phyloP scores from a whole-genome alignment of 2,888 invertebrate genomes.

The Limnephilus auricula region DNA sequence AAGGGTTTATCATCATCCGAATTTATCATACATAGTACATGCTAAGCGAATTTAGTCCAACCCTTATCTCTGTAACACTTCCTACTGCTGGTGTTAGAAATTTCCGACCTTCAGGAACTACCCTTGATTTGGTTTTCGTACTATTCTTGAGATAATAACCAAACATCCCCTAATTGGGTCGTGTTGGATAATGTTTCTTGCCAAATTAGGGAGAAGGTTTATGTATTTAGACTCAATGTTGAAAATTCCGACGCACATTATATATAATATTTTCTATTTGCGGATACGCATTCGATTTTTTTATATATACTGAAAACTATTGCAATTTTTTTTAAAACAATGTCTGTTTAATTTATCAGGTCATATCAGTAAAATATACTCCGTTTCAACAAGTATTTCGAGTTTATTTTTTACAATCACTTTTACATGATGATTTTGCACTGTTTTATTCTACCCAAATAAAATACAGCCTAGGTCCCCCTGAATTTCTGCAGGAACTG shows the following conservation, averaged over 20 bases:
- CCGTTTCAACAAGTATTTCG: too few relatives aligned
- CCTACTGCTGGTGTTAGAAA: not conserved
- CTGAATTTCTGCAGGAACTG: too few relatives aligned
- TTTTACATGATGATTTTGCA: too few relatives aligned
- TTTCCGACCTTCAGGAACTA: not conserved
- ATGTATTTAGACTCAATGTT: not conserved
- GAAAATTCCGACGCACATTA: not conserved
- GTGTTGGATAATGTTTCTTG: conserved; percentile 57
- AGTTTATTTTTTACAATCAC: too few relatives aligned
- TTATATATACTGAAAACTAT: too few relatives aligned
- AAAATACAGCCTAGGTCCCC: too few relatives aligned
- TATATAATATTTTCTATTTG: not conserved
- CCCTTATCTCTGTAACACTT: not conserved
- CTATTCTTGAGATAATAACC: conserved; percentile 54
- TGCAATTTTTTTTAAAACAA: too few relatives aligned
- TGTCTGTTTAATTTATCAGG: too few relatives aligned
- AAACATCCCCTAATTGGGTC: conserved; percentile 62
- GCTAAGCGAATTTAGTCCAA: not conserved
- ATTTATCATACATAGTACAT: not conserved
- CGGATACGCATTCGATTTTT: not conserved
- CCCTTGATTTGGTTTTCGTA: conserved; percentile 21
- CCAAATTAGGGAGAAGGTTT: conserved; percentile 8
- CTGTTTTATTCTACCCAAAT: too few relatives aligned
- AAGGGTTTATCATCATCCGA: not conserved
- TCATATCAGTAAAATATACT: too few relatives aligned